These are phyloP conservation scores for Scolopax rusticola DNA, from an alignment of 2,797 vertebrate species.

Conservation along the genomic window DNA sequence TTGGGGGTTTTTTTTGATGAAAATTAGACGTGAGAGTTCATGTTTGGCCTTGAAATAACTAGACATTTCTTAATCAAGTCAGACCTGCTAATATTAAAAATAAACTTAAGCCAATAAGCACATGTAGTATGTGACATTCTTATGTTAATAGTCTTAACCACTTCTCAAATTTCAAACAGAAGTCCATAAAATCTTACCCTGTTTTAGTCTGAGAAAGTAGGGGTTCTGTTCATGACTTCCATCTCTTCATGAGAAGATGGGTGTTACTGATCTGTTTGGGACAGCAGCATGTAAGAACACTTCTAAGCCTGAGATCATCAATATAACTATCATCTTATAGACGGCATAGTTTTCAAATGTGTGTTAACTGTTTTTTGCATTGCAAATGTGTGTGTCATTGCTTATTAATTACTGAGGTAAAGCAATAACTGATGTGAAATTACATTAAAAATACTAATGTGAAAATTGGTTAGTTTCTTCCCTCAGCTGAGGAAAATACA, in stretches of 20 bases:
- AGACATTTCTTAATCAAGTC: not conserved
- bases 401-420: not conserved
- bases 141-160: not conserved
- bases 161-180: not conserved
- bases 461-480: not conserved
- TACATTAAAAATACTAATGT: not conserved
- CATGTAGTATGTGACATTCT: not conserved
- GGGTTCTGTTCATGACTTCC: rapidly evolving
- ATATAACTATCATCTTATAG: not conserved
- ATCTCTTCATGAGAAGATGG: not conserved
- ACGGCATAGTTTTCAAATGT: not conserved
- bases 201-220: not conserved
- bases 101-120: not conserved
- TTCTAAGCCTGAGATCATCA: not conserved
- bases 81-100: not conserved
- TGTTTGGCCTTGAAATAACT: not conserved
- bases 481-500: not conserved
- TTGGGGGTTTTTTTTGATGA: not conserved
- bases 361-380: not conserved
- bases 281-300: not conserved
- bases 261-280: not conserved
- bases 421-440: not conserved
- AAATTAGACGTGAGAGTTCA: not conserved
- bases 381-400: not conserved
- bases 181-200: rapidly evolving